Percentiles rank a stretch among this genome's conserved stretches.
Evolutionary conservation across 2,113 vertebrate species (phyloP).

Genomic region (Coptodon rendalli): DNA sequence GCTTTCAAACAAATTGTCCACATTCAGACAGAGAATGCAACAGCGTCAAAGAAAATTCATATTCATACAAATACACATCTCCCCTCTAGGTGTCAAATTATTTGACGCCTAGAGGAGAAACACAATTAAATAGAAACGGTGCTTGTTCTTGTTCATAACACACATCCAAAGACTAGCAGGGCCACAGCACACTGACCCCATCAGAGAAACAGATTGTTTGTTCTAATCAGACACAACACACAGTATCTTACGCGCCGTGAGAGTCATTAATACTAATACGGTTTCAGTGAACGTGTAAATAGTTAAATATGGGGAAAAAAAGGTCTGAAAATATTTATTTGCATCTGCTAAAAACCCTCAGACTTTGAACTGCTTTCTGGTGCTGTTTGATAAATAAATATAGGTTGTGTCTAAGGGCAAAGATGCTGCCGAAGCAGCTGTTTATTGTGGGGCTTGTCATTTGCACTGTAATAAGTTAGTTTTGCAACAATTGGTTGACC

Average conservation of each 20-base stretch:
- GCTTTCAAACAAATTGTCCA: not conserved
- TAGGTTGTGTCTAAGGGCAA: not conserved
- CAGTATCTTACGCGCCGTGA: not conserved
- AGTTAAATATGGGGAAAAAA: fast-evolving
- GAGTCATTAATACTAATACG: not conserved
- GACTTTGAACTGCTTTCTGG: not conserved
- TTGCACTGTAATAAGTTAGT: not conserved
- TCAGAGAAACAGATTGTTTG: conserved; percentile 1
- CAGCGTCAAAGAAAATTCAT: not conserved
- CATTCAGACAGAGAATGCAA: not conserved
- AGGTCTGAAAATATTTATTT: not conserved
- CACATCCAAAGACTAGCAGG: not conserved
- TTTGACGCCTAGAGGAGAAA: not conserved
- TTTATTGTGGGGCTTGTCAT: not conserved
- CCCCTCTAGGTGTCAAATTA: not conserved
- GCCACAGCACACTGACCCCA: not conserved
- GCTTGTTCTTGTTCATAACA: not conserved
- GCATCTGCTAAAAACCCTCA: not conserved
- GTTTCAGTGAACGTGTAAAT: not conserved
- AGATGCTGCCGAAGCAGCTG: not conserved
- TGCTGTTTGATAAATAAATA: conserved; percentile 8
- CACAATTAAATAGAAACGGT: not conserved
- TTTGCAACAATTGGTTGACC: not conserved
- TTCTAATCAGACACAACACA: conserved; percentile 26
- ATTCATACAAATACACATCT: not conserved